These are phyloP conservation scores for Nomada lathburiana DNA, from an alignment of 2,888 invertebrate species.

Conservation along the genomic window DNA sequence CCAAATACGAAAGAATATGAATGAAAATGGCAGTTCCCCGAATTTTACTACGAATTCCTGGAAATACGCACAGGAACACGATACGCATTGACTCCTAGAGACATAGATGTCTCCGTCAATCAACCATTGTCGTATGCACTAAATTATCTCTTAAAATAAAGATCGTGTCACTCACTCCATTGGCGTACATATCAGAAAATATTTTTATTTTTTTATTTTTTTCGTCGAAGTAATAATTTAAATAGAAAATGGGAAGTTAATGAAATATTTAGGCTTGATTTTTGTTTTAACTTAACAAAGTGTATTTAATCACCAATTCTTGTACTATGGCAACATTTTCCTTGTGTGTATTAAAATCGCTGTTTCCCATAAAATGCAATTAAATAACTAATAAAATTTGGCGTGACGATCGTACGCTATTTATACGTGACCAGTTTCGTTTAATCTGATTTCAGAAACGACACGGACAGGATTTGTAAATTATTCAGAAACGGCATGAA, in stretches of 20 bases:
- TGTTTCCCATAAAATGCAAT: background rate
- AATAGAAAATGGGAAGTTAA: background rate
- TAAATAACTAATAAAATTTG: slow-evolving; percentile 11
- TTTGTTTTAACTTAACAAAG: slow-evolving; percentile 28
- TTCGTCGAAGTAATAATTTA: too few relatives aligned
- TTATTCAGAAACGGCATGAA: background rate
- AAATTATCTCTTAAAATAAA: too few relatives aligned
- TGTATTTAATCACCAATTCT: slow-evolving; percentile 10
- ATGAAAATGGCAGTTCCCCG: too few relatives aligned
- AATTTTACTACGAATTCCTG: too few relatives aligned
- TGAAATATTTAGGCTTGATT: slow-evolving; percentile 20
- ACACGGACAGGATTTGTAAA: background rate
- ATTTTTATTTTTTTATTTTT: too few relatives aligned
- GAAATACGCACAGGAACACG: too few relatives aligned
- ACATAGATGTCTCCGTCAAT: too few relatives aligned
- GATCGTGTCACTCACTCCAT: too few relatives aligned
- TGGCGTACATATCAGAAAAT: too few relatives aligned
- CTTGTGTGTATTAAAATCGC: background rate
- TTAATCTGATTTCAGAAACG: slow-evolving; percentile 7
- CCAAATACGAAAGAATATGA: too few relatives aligned
- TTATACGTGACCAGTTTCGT: slow-evolving; percentile 4
- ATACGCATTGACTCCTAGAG: too few relatives aligned
- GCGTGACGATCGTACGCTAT: slow-evolving; percentile 10
- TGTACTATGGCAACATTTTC: slow-evolving; percentile 39
- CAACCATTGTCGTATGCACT: too few relatives aligned